Percentiles rank a stretch among this genome's conserved stretches.
Evolutionary conservation across 2,888 invertebrate species (phyloP).

Genomic region (Acanthosepion esculentum): DNA sequence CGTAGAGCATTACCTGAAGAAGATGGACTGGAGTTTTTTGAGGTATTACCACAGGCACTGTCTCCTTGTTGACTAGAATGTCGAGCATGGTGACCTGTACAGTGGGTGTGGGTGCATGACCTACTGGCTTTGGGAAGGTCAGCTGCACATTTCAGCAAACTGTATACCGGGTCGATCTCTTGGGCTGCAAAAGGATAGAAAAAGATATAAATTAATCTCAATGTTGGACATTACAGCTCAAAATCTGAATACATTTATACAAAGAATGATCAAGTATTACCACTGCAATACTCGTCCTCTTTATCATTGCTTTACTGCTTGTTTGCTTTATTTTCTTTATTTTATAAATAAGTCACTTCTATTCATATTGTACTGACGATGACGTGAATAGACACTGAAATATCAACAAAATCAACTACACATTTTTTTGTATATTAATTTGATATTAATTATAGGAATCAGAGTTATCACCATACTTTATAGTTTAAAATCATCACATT

Average conservation of each 20-base stretch:
- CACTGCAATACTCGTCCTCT: too few relatives aligned
- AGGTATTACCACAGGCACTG: slow-evolving; percentile 64
- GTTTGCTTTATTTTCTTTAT: too few relatives aligned
- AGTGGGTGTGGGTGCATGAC: slow-evolving; percentile 56
- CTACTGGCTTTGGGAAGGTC: slow-evolving; percentile 68
- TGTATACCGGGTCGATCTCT: slow-evolving; percentile 73
- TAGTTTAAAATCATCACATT: too few relatives aligned
- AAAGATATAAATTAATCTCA: neutral
- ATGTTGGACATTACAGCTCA: neutral
- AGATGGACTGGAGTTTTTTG: slow-evolving; percentile 69
- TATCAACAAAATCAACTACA: too few relatives aligned
- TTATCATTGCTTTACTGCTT: too few relatives aligned
- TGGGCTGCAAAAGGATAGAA: slow-evolving; percentile 57
- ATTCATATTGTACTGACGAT: too few relatives aligned
- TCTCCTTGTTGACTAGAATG: slow-evolving; percentile 56
- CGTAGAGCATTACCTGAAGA: slow-evolving; percentile 65
- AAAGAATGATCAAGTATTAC: too few relatives aligned
- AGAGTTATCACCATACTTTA: too few relatives aligned
- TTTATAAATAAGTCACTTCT: too few relatives aligned
- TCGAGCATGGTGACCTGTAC: slow-evolving; percentile 58
- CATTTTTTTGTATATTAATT: too few relatives aligned
- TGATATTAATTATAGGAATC: too few relatives aligned
- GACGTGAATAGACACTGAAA: too few relatives aligned
- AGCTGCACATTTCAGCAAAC: slow-evolving; percentile 73
- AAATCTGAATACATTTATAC: neutral